Evolutionary conservation across 2,888 invertebrate species (phyloP), one percentile per base, ranked within the genome.

Genomic region (Abrostola triplasia): DNA sequence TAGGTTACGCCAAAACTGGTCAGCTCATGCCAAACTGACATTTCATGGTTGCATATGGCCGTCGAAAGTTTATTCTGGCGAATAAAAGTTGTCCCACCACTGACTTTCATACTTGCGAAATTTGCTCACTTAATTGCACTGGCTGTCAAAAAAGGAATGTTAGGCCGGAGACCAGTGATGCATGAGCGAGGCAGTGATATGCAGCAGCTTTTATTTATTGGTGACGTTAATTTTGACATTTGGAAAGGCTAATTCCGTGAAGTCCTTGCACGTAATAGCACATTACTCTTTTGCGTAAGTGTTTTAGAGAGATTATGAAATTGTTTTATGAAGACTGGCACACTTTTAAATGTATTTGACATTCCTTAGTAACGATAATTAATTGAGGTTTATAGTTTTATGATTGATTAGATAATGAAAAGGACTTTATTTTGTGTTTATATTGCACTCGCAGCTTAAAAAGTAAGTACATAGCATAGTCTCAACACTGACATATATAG

Each of bases 71-170:
- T 63, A 70, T 74, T 59, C 52, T 76, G 79, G 81, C 80, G 79
- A 79, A 87, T 86, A 88, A 88, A 88, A 89, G 86, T 88, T 80
- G 88, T 88, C 83, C 50, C 62, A 64, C 86, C 73, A 83, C 80
- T 79, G 84, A 83, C 90, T 89, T 88, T 90, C 87, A 75, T 82
- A 81, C 82, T 90, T 88, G 86, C 87, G 87, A 88, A 88, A 89
- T 86, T 82, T 80, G 76, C 77, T 73, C 69, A 79, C 81, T 83
- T 85, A 85, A 84, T 86, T 84, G 84, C 83, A 84, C 77, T 80
- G 81, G 59, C 62, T 80, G 84, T 83, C 84, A 80, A 74, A 73
- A 80, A 73, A 70, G 78, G 75, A 76, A 80, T 83, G 78, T 82
- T 65, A 79, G 68, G 79, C 7, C 67, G 47, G 69, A 35, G 55